A percentile compares a stretch with the other conserved stretches of the same genome.
phyloP scores from a whole-genome alignment of 2,888 invertebrate genomes.

The Agonopterix subpropinquella region DNA sequence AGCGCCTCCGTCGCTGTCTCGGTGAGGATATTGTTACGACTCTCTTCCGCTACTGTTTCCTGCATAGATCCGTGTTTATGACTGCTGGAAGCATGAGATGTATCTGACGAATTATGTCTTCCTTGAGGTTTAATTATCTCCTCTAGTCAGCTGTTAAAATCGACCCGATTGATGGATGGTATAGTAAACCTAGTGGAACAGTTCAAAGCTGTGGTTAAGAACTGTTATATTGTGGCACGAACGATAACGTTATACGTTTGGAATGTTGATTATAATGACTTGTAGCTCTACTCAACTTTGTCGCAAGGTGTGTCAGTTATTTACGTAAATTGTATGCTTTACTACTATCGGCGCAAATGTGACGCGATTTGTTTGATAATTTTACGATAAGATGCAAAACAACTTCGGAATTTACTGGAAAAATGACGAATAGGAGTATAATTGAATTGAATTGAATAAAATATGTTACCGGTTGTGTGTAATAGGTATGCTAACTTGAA shows the following conservation, averaged over 20 bases:
- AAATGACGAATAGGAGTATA: too few species aligned
- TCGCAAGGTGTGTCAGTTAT: conserved; percentile 29
- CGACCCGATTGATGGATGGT: too few species aligned
- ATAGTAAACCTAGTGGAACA: conserved; percentile 1
- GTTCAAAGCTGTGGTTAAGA: conserved; percentile 5
- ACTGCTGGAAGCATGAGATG: too few species aligned
- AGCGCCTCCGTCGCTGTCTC: conserved; percentile 65
- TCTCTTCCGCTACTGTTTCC: too few species aligned
- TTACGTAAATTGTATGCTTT: conserved; percentile 8
- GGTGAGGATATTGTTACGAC: conserved; percentile 38
- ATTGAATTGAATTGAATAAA: too few species aligned
- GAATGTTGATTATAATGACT: conserved; percentile 39
- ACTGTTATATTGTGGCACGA: conserved; percentile 18
- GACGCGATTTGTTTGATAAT: conserved; percentile 20
- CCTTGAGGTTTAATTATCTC: too few species aligned
- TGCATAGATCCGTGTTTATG: too few species aligned
- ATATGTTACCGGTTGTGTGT: too few species aligned
- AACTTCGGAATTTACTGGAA: background rate
- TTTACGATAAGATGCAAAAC: conserved; percentile 12
- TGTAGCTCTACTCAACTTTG: conserved; percentile 29
- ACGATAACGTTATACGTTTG: conserved; percentile 38
- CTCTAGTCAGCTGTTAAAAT: too few species aligned
- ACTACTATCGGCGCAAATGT: too few species aligned
- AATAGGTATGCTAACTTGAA: conserved; percentile 13
- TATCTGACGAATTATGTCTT: too few species aligned